These are phyloP conservation scores for Craseonycteris thonglongyai DNA, from an alignment of 2,113 vertebrate genomes.

Conservation along the genomic window DNA sequence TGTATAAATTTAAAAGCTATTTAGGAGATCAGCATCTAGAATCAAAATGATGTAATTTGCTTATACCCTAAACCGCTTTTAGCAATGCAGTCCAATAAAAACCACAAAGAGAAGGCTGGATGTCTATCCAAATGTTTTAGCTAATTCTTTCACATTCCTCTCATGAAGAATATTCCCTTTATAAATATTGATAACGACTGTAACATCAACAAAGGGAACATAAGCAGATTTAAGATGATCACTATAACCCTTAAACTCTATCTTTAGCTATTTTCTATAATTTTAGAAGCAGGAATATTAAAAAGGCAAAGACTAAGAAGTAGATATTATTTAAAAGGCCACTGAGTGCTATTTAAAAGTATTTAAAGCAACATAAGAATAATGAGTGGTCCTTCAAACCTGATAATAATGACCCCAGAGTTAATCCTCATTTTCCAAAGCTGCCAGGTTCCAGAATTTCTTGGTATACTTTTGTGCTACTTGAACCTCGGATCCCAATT, in stretches of 20 bases:
- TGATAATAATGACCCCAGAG: neutral
- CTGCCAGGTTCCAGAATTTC: neutral
- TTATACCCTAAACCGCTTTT: slow-evolving; percentile 56
- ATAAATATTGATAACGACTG: slow-evolving; percentile 24
- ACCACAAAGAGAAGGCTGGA: slow-evolving; percentile 40
- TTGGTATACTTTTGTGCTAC: neutral
- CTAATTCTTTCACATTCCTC: slow-evolving; percentile 37
- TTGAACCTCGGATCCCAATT: neutral
- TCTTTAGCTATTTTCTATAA: neutral
- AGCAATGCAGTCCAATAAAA: slow-evolving; percentile 64
- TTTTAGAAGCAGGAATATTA: neutral
- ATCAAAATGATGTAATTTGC: slow-evolving; percentile 73
- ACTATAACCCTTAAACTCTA: neutral
- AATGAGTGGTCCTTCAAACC: neutral
- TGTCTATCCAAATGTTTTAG: slow-evolving; percentile 24
- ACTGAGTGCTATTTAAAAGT: slow-evolving; percentile 2
- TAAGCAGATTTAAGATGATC: neutral
- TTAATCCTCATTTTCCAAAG: neutral
- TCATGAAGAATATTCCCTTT: slow-evolving; percentile 21
- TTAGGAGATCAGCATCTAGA: slow-evolving; percentile 78
- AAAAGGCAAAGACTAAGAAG: slow-evolving; percentile 9
- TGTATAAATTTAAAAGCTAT: slow-evolving; percentile 85
- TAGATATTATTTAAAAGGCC: neutral
- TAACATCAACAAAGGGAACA: neutral
- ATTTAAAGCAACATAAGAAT: slow-evolving; percentile 32